These are phyloP conservation scores for Scaptomyza pallida DNA, from an alignment of 1,140 invertebrate species.

Conservation along the genomic window DNA sequence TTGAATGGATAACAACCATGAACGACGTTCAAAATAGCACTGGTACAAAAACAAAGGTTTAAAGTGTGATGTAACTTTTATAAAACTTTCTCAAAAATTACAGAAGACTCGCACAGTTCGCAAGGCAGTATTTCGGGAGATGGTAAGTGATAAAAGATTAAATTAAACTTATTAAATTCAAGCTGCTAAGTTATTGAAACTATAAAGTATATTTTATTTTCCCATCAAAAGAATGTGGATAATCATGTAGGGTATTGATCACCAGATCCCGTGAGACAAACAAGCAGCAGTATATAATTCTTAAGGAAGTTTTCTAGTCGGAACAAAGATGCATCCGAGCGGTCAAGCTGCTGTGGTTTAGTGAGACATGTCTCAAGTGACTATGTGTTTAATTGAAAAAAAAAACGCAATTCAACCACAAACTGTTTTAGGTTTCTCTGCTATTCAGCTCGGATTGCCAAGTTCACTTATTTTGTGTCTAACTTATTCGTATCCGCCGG, in stretches of 20 bases:
- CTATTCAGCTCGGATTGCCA: constrained; percentile 17
- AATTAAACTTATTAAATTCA: not conserved
- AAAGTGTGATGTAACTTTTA: not conserved
- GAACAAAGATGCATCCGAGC: constrained; percentile 23
- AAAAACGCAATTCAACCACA: constrained; percentile 56
- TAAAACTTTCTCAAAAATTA: constrained; percentile 10
- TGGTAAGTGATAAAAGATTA: constrained; percentile 57
- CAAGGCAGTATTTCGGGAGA: constrained; percentile 80
- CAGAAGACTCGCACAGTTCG: constrained; percentile 80
- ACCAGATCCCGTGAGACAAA: constrained; percentile 17
- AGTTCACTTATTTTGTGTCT: constrained; percentile 19
- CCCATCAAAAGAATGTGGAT: not conserved
- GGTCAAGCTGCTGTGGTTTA: constrained; percentile 60
- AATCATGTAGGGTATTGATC: constrained; percentile 10
- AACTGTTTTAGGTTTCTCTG: constrained; percentile 51
- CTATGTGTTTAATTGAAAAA: constrained; percentile 69
- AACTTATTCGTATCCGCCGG: constrained; percentile 35
- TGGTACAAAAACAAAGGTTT: constrained; percentile 57
- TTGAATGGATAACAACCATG: constrained; percentile 71
- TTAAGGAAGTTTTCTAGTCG: not conserved
- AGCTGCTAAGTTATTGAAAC: not conserved
- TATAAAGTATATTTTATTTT: not conserved
- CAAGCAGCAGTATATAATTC: not conserved
- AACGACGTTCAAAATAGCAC: constrained; percentile 62
- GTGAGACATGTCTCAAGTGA: constrained; percentile 53